phyloP scores from a whole-genome alignment of 2,797 vertebrate species.

The Esox lucius region DNA sequence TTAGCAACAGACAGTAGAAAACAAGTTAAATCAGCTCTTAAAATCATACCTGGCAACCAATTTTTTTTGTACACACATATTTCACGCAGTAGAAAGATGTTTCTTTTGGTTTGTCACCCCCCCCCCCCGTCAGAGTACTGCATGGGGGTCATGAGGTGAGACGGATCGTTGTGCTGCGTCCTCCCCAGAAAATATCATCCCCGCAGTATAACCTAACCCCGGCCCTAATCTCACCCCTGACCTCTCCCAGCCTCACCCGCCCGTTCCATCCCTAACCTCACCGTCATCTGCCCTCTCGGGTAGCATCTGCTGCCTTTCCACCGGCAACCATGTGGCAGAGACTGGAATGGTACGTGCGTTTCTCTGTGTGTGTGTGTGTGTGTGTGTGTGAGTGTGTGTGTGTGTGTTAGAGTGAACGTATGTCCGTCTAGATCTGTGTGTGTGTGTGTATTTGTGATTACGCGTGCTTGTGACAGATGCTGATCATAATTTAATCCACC shows the following conservation, averaged over 20 bases:
- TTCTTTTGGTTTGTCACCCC: too few species aligned
- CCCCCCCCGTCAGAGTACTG: too few species aligned
- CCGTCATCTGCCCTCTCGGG: conserved; percentile 33
- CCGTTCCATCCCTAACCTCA: background rate
- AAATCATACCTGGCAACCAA: too few species aligned
- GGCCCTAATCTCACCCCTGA: conserved; percentile 2
- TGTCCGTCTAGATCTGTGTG: conserved; percentile 19
- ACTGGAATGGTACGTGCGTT: conserved; percentile 53
- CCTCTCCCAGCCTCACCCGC: background rate
- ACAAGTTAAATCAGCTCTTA: too few species aligned
- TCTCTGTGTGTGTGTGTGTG: conserved; percentile 40
- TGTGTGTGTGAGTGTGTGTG: conserved; percentile 21
- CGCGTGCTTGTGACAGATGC: conserved; percentile 62
- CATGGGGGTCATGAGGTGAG: too few species aligned
- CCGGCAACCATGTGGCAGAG: conserved; percentile 61
- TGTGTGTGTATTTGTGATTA: conserved; percentile 31
- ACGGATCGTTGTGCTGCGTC: background rate
- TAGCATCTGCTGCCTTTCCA: conserved; percentile 47
- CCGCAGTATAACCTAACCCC: too few species aligned
- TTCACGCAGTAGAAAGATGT: too few species aligned
- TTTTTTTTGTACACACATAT: too few species aligned
- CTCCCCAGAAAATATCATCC: too few species aligned
- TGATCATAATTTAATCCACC: conserved; percentile 73
- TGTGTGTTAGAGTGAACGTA: conserved; percentile 20
- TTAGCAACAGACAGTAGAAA: too few species aligned